phyloP scores from a whole-genome alignment of 2,888 invertebrate genomes.

The Leptopilina myrica region DNA sequence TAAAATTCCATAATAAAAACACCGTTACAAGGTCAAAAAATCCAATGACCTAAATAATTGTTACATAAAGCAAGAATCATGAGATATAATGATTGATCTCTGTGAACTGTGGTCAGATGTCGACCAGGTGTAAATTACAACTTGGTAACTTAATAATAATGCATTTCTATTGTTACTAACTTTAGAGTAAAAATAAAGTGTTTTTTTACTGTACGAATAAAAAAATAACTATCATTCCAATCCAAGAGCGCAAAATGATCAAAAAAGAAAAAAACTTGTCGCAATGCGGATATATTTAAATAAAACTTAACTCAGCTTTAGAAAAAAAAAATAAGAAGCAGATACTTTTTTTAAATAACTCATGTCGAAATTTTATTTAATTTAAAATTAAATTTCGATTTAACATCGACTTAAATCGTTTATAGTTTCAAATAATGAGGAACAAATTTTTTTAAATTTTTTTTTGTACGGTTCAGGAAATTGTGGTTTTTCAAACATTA shows the following conservation, averaged over 20 bases:
- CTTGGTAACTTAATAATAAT: neutral
- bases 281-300: slow-evolving; percentile 13
- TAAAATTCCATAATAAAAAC: too few species aligned
- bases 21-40: neutral
- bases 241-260: neutral
- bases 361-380: too few species aligned
- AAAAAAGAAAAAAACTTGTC: neutral
- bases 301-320: too few species aligned
- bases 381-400: too few species aligned
- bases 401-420: too few species aligned
- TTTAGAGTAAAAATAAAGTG: neutral
- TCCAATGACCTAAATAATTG: neutral
- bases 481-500: neutral
- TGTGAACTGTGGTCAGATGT: neutral
- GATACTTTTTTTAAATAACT: too few species aligned
- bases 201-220: too few species aligned
- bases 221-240: neutral
- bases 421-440: too few species aligned
- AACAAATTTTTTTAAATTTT: too few species aligned
- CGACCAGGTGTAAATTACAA: neutral
- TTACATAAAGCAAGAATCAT: slow-evolving; percentile 7
- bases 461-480: neutral
- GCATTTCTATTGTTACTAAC: neutral
- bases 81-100: neutral
- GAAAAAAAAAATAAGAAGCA: too few species aligned